Conservation (phyloP, 2,888 invertebrate species). For the Barypeithes pellucidus region DNA sequence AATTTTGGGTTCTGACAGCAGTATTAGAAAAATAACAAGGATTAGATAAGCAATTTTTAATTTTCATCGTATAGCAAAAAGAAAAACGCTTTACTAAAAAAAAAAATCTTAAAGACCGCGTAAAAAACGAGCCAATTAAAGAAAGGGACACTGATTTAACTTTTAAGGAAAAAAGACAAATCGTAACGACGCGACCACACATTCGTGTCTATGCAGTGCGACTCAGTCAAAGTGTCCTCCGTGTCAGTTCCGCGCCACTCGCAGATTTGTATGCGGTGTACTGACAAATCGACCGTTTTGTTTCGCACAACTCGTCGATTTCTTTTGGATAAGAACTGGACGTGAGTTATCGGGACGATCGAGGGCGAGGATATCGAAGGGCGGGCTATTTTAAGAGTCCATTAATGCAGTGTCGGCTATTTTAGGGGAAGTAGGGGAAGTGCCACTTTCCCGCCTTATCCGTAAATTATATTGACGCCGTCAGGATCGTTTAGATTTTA, state of each 20-base stretch:
- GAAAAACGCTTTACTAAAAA: neutral
- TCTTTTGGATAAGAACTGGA: constrained; percentile 48
- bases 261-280: constrained; percentile 60
- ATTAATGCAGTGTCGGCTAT: too few relatives aligned
- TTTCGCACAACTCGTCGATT: constrained; percentile 52
- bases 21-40: too few relatives aligned
- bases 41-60: too few relatives aligned
- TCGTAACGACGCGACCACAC: constrained; percentile 57
- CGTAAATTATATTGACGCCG: too few relatives aligned
- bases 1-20: too few relatives aligned
- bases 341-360: constrained; percentile 23
- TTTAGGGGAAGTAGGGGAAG: too few relatives aligned
- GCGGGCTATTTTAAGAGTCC: neutral
- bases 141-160: constrained; percentile 53
- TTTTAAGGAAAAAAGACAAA: constrained; percentile 52
- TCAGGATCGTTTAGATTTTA: too few relatives aligned
- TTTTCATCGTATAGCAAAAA: neutral
- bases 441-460: too few relatives aligned
- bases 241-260: constrained; percentile 53
- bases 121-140: constrained; percentile 51
- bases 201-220: constrained; percentile 59
- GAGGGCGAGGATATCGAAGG: constrained; percentile 9
- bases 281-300: constrained; percentile 55
- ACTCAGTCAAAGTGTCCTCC: constrained; percentile 60
- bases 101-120: constrained; percentile 32